Percentiles rank a stretch among this genome's conserved stretches.
Conservation (phyloP, 2,113 vertebrate genomes). For the Callionymus lyra region DNA sequence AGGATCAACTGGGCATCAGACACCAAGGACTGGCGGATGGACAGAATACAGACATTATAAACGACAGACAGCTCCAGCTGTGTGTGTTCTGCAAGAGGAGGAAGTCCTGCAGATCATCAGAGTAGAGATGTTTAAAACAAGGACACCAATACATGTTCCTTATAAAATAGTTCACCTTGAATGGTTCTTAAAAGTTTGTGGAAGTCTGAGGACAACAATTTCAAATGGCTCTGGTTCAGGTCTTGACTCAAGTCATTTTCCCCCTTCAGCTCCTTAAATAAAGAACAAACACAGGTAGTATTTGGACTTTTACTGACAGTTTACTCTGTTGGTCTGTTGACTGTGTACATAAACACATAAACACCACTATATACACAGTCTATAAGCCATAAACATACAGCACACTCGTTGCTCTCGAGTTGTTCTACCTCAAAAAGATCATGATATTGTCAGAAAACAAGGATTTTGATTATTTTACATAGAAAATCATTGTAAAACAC, state of each 20-base stretch:
- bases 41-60: slow-evolving; percentile 57
- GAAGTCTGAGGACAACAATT: slow-evolving; percentile 42
- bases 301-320: no score
- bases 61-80: slow-evolving; percentile 58
- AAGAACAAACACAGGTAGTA: no score
- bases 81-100: slow-evolving; percentile 33
- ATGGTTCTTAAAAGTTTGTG: slow-evolving; percentile 61
- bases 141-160: no score
- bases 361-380: no score
- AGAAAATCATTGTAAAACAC: no score
- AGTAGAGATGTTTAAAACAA: neutral
- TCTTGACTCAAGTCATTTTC: slow-evolving; percentile 6
- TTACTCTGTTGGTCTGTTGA: no score
- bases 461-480: no score
- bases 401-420: no score
- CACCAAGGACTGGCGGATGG: slow-evolving; percentile 31
- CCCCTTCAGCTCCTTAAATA: slow-evolving; percentile 34
- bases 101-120: slow-evolving; percentile 44
- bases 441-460: no score
- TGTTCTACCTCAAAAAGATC: no score
- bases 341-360: no score
- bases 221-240: slow-evolving; percentile 21
- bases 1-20: slow-evolving; percentile 45
- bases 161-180: slow-evolving; percentile 45
- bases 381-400: no score